Evolutionary conservation across 2,888 invertebrate genomes (phyloP), one percentile per base, ranked within the genome.

Genomic region (Eurytoma adleriae): DNA sequence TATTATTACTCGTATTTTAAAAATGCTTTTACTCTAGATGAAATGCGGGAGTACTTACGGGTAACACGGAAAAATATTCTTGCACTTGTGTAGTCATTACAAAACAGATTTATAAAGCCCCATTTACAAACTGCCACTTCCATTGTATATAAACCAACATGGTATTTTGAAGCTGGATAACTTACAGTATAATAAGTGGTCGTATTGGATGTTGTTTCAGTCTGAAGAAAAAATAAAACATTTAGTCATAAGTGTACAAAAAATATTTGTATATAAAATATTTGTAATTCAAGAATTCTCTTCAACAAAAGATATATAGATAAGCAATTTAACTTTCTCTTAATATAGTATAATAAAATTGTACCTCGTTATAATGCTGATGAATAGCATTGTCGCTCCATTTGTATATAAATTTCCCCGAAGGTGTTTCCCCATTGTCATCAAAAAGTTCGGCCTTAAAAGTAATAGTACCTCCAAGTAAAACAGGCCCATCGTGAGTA

Each of bases 391-490:
- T 92, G 89, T 96, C 95, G 79, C 85, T 87, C 93, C 95, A 96
- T 4, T 75, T 83, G 87, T 92, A 94, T 52, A 87, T 90, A 91
- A 93, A 95, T 0, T 85, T 87, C 20, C 92, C 93, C 4, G 91
- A 91, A 10, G 91, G 89, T 69, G 87, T 84, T 0, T 83, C 82
- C 18, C 90, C 90, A 71, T 90, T 85, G 1, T 85, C 83, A 59
- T 91, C 90, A 54, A 89, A 91, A 30, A 96, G 90, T 82, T 92
- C 92, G 20, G 94, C 95, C 83, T 90, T 93, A 87, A 96, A 95
- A 83, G 94, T 94, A 61, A 96, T 92, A 72, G 93, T 94, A 4
- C 94, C 94, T 27, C 96, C 96, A 74, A 93, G 91, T 18, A 96
- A 94, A n/a, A 94, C 93, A 67, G 95, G 94, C 12, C 94, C 94